Conservation (phyloP, 2,113 vertebrate genomes). For the Orthochromis malagaraziensis region DNA sequence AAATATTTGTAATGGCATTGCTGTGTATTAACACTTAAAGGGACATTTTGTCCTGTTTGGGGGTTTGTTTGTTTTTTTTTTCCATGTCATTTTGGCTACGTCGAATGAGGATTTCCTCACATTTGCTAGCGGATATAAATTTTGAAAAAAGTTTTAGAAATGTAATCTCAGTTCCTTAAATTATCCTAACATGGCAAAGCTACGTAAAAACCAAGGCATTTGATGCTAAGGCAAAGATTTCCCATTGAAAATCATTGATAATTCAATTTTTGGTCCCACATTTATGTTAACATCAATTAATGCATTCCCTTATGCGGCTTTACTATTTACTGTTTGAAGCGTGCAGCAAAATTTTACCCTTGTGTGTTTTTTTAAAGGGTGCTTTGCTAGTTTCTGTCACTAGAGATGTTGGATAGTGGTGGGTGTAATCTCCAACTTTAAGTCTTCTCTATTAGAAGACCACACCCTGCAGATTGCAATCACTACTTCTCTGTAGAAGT, state of each 20-base stretch:
- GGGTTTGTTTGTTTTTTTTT: fast-evolving
- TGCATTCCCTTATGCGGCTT: neutral
- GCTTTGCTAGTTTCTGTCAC: neutral
- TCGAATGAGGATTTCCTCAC: neutral
- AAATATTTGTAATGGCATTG: neutral
- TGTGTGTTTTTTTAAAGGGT: neutral
- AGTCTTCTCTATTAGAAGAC: neutral
- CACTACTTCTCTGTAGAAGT: neutral
- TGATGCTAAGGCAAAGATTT: neutral
- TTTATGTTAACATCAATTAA: neutral
- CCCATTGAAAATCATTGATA: neutral
- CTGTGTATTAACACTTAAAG: neutral
- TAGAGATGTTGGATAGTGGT: neutral
- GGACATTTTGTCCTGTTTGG: neutral
- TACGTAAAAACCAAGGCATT: neutral
- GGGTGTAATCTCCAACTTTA: neutral
- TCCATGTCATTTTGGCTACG: neutral
- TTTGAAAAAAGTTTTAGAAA: neutral
- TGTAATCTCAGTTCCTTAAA: neutral
- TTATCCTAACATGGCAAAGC: neutral
- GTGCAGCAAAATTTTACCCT: neutral
- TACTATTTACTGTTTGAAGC: neutral
- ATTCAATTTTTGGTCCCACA: neutral
- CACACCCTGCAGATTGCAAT: neutral
- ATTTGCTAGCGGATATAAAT: neutral